phyloP scores from a whole-genome alignment of 2,888 invertebrate species.

The Pegoplata infirma region DNA sequence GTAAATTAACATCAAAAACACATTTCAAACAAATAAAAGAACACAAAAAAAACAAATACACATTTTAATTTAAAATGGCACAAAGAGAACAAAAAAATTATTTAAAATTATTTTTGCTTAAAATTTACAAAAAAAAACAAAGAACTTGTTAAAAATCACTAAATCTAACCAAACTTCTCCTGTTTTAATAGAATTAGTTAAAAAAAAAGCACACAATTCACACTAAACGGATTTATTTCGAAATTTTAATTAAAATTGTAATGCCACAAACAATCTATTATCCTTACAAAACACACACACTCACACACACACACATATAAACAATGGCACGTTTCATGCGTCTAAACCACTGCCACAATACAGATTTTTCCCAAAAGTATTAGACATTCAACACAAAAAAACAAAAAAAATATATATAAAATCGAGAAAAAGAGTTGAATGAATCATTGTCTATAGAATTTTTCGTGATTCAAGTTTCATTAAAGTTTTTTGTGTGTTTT shows the following conservation, averaged over 20 bases:
- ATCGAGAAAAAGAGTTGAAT: slow-evolving; percentile 15
- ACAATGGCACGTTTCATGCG: neutral
- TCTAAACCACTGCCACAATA: slow-evolving; percentile 7
- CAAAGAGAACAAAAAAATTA: neutral
- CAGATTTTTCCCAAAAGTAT: slow-evolving; percentile 24
- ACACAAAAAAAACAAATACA: neutral
- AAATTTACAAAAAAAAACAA: neutral
- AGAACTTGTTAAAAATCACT: neutral
- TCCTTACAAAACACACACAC: neutral
- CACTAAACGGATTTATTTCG: slow-evolving; percentile 4
- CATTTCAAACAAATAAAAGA: neutral
- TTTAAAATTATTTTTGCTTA: neutral
- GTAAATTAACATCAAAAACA: neutral
- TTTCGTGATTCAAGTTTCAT: slow-evolving; percentile 11
- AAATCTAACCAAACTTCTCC: neutral
- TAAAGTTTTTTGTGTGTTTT: slow-evolving; percentile 10
- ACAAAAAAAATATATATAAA: neutral
- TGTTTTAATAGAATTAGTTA: neutral
- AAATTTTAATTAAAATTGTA: slow-evolving; percentile 44
- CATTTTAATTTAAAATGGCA: too few relatives aligned
- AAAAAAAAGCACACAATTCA: neutral
- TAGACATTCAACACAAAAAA: neutral
- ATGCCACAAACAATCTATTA: slow-evolving; percentile 14
- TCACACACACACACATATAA: neutral
- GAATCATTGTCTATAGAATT: slow-evolving; percentile 21